Percentiles rank a stretch among this genome's conserved stretches.
Conservation (phyloP, 2,888 invertebrate genomes). For the Microchrysa polita region DNA sequence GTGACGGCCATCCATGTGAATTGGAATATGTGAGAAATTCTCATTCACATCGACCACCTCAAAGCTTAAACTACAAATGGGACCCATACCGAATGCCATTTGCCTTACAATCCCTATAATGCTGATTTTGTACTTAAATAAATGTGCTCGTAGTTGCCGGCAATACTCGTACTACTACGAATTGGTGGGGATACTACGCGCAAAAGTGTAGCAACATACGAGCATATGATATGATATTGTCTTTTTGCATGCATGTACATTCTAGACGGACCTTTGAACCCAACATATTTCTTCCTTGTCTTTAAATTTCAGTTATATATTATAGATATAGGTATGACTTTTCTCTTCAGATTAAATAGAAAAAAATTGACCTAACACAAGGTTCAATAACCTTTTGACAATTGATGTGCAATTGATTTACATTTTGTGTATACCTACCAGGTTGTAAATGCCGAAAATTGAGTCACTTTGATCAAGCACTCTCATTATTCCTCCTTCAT, state of each 20-base stretch:
- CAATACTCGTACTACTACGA: conserved; percentile 30
- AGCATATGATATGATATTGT: conserved; percentile 47
- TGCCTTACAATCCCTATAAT: background rate
- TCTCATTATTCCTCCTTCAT: no score
- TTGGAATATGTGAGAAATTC: conserved; percentile 43
- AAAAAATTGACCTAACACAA: no score
- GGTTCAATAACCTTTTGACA: no score
- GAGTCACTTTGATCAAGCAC: no score
- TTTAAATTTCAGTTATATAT: no score
- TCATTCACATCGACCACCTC: conserved; percentile 43
- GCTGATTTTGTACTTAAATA: conserved; percentile 3
- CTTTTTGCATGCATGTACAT: background rate
- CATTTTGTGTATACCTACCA: no score
- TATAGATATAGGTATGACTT: no score
- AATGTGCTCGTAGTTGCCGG: conserved; percentile 17
- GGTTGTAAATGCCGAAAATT: no score
- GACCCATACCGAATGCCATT: background rate
- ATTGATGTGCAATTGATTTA: no score
- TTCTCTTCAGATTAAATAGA: no score
- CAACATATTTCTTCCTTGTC: no score
- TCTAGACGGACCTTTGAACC: no score
- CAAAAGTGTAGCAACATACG: conserved; percentile 46
- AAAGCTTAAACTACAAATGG: background rate
- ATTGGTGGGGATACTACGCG: conserved; percentile 20
- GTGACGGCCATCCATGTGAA: conserved; percentile 27